Evolutionary conservation across 2,797 vertebrate species (phyloP).

Genomic region (Melanotaenia pygmaea): DNA sequence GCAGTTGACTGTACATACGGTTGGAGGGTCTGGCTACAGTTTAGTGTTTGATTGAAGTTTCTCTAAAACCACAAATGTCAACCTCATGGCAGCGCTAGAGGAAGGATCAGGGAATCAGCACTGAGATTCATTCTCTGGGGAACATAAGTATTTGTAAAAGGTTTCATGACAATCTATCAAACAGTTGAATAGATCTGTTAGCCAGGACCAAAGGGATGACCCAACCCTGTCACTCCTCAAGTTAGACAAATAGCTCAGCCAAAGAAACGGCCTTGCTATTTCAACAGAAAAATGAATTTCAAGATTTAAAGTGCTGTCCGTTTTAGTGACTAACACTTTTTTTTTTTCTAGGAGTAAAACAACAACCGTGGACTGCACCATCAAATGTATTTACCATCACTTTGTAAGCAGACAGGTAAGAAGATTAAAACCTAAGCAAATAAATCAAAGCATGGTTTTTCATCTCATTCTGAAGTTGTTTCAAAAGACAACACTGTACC

Average conservation of each 20-base stretch:
- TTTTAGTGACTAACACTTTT: background rate
- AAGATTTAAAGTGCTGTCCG: background rate
- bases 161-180: constrained; percentile 27
- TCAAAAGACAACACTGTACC: background rate
- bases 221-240: background rate
- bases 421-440: background rate
- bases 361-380: background rate
- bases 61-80: constrained; percentile 35
- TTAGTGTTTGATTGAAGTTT: constrained; percentile 33
- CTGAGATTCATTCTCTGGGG: constrained; percentile 14
- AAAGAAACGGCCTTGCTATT: background rate
- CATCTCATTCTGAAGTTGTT: background rate
- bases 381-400: background rate
- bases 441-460: background rate
- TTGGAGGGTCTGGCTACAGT: constrained; percentile 20
- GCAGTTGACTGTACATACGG: constrained; percentile 12
- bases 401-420: background rate
- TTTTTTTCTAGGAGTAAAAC: background rate
- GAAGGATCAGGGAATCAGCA: constrained; percentile 16
- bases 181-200: constrained; percentile 2
- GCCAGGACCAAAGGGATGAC: background rate
- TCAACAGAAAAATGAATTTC: constrained; percentile 1
- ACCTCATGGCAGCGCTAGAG: constrained; percentile 12
- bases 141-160: constrained; percentile 25
- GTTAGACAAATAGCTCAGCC: background rate